Base-by-base conservation (phyloP, 2,888 invertebrate species). In the Hofmannophila pseudospretella region DNA sequence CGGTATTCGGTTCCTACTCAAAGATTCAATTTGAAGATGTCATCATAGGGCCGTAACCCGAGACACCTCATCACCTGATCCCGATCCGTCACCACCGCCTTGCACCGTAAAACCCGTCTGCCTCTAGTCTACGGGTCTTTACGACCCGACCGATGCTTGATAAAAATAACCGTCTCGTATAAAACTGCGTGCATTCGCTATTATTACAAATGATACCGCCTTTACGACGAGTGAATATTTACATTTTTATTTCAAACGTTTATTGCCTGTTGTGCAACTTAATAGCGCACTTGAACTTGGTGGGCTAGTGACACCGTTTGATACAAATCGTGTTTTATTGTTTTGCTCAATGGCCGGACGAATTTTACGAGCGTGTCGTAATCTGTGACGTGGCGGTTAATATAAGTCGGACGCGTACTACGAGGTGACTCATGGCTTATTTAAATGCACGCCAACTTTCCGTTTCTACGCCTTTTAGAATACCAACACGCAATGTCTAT, bases 201-300 rank as follows among this genome's bases (percentile, higher is more conserved):
- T 67, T 68, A 67, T 70, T 62, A 67, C 60, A 43, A 69, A 69
- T 58, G 68, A 65, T 66, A 64, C 58, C 58, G 50, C 51, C 51
- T 58, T 67, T 59, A 66, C 68, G 67, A 67, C 56, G 57, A 54
- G 50, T 52, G 51, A 55, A 57, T 59, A 59, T 80, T 76, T 68
- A 76, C 71, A 67, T 79, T 81, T 81, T 84, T 82, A 79, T 80
- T 73, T 66, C 70, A 69, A 71, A 66, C 61, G 70, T 78, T 84
- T 82, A 84, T 77, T 65, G 75, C 71, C 60, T 64, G 78, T 81
- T 81, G 73, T 81, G 80, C 72, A 84, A 82, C 72, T 81, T 84
- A 81, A 85, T 78, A 67, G 75, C 73, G 72, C 64, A 74, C 85
- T 85, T 86, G 85, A 86, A 86, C 85, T 85, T 85, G 80, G 52